Evolutionary conservation across 2,113 vertebrate species (phyloP).

Genomic region (Saimiri boliviensis): DNA sequence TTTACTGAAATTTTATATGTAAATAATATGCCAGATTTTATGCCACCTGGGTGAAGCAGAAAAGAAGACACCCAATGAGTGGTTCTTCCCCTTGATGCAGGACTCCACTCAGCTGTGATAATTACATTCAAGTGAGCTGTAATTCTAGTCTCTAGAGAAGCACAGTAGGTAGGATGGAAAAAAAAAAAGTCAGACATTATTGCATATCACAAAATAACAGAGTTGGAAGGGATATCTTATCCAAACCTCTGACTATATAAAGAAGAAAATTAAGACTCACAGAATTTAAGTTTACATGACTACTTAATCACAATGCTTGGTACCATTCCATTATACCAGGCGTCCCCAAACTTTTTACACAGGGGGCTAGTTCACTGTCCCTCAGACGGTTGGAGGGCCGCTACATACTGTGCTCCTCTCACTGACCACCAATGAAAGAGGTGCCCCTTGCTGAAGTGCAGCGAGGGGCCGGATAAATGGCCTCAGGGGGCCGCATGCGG

Average conservation of each 20-base stretch:
- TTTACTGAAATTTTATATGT: constrained; percentile 19
- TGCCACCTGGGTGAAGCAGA: constrained; percentile 7
- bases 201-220: constrained; percentile 8
- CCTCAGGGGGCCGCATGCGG: too few relatives aligned
- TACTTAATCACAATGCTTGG: neutral
- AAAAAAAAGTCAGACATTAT: neutral
- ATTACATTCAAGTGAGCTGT: neutral
- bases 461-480: too few relatives aligned
- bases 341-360: too few relatives aligned
- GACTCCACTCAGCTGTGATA: neutral
- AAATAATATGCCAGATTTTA: constrained; percentile 27
- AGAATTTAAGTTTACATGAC: constrained; percentile 22
- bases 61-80: neutral
- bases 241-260: neutral
- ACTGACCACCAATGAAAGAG: too few relatives aligned
- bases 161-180: neutral
- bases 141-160: constrained; percentile 1
- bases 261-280: neutral
- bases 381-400: too few relatives aligned
- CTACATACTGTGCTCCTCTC: too few relatives aligned
- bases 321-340: neutral
- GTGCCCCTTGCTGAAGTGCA: too few relatives aligned
- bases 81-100: neutral
- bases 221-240: neutral
- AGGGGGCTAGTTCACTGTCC: too few relatives aligned